Evolutionary conservation across 2,888 invertebrate genomes (phyloP).

Genomic region (Steromphala cineraria): DNA sequence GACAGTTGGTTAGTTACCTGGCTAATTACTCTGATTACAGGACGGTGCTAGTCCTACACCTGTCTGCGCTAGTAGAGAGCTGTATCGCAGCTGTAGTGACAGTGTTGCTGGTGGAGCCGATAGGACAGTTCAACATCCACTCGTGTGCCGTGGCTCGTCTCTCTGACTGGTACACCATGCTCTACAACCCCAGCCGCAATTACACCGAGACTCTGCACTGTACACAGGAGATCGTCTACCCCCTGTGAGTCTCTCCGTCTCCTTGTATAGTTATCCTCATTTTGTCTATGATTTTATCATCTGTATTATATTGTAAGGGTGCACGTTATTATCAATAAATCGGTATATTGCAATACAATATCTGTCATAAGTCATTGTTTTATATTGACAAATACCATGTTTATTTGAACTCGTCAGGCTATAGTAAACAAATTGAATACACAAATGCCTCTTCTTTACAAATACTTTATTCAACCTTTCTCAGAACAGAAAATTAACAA

Average conservation of each 20-base stretch:
- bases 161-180: conserved; percentile 97
- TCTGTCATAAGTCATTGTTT: too few relatives aligned
- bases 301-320: too few relatives aligned
- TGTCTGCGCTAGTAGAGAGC: conserved; percentile 90
- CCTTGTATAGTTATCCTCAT: too few relatives aligned
- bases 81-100: conserved; percentile 85
- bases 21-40: conserved; percentile 78
- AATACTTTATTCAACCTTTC: too few relatives aligned
- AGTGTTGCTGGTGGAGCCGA: conserved; percentile 87
- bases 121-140: conserved; percentile 84
- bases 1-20: too few relatives aligned
- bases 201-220: conserved; percentile 92
- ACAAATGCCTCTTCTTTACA: too few relatives aligned
- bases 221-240: conserved; percentile 98
- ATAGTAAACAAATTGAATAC: too few relatives aligned
- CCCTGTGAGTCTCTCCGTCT: conserved; percentile 81
- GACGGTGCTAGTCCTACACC: conserved; percentile 85
- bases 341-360: too few relatives aligned
- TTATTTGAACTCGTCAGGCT: background rate
- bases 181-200: conserved; percentile 95
- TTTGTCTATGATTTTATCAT: too few relatives aligned
- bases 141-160: conserved; percentile 88
- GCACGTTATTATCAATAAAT: too few relatives aligned
- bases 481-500: too few relatives aligned
- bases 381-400: too few relatives aligned